Evolutionary conservation across 92 coral and sea anemone genomes (phyloP).

Genomic region (Metridium senile): DNA sequence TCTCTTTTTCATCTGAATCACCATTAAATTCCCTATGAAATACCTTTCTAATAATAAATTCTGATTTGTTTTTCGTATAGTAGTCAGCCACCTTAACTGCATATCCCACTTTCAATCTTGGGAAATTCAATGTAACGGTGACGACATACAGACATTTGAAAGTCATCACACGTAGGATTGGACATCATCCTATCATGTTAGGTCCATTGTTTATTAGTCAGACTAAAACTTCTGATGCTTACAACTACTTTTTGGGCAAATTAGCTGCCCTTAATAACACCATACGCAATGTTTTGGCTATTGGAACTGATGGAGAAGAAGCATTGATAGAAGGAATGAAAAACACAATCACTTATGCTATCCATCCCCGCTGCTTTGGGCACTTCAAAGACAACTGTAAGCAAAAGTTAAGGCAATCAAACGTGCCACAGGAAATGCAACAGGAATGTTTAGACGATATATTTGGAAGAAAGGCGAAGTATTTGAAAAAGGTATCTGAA

Average conservation of each 20-base stretch:
- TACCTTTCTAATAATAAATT: no score
- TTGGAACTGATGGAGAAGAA: constrained; percentile 68
- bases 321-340: constrained; percentile 41
- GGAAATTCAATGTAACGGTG: constrained; percentile 48
- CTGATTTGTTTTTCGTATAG: no score
- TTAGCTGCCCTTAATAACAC: neutral
- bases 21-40: no score
- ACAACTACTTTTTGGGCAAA: constrained; percentile 22
- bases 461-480: constrained; percentile 16
- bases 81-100: constrained; percentile 38
- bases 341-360: constrained; percentile 39
- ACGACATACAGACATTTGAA: constrained; percentile 31
- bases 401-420: constrained; percentile 16
- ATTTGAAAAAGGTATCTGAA: constrained; percentile 4
- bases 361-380: constrained; percentile 57
- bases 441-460: constrained; percentile 33
- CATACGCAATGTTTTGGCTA: constrained; percentile 43
- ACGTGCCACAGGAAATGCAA: constrained; percentile 37
- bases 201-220: constrained; percentile 57
- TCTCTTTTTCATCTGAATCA: no score
- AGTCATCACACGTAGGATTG: constrained; percentile 27
- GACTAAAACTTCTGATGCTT: constrained; percentile 47
- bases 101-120: constrained; percentile 64
- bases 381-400: constrained; percentile 55
- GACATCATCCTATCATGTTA: constrained; percentile 47